Evolutionary conservation across 2,797 vertebrate genomes (phyloP), one percentile per base, ranked within the genome.

Genomic region (Dromococcyx pavoninus): DNA sequence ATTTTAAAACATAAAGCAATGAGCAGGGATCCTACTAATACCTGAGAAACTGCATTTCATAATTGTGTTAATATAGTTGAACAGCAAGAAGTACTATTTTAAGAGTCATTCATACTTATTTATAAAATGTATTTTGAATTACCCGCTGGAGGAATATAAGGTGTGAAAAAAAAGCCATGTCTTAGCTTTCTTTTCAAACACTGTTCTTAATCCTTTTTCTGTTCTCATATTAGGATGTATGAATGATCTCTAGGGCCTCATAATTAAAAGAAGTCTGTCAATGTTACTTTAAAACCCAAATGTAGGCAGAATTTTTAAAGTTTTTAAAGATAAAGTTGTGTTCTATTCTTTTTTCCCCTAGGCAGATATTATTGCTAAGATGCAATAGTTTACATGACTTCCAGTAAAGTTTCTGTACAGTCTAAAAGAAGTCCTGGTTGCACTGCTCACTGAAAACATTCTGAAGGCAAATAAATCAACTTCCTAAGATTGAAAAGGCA

Each of bases 201-300:
- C 11, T 37, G 43, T 51, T 66, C 54, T 88, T 89, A 89, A 88
- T 89, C 39, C 50, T 77, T 64, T 83, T 65, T 88, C 66, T 91
- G 15, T 91, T 95, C 75, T 91, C 81, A 94, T 95, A 93, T 94
- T 92, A 94, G 75, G 37, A 37, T n/a, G 58, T 33, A 48, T 56
- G 56, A 94, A 62, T 35, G 18, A 43, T 70, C 58, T 91, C 82
- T 75, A 43, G 70, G 48, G 33, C 35, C 32, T 51, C 62, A 28
- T 86, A 81, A 91, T 86, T 91, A 86, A 91, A 86, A 78, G 33
- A 22, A 51, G 32, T 58, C 35, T 77, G 48, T 46, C 91, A 74
- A 21, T 54, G 48, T 8, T 70, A n/a, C 62, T 86, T 84, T 50
- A 78, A 83, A 83, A 7, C 9, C 6, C 39, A 77, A 51, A 73